These are phyloP conservation scores for Colinus virginianus DNA, from an alignment of 2,113 vertebrate species.

Conservation along the genomic window DNA sequence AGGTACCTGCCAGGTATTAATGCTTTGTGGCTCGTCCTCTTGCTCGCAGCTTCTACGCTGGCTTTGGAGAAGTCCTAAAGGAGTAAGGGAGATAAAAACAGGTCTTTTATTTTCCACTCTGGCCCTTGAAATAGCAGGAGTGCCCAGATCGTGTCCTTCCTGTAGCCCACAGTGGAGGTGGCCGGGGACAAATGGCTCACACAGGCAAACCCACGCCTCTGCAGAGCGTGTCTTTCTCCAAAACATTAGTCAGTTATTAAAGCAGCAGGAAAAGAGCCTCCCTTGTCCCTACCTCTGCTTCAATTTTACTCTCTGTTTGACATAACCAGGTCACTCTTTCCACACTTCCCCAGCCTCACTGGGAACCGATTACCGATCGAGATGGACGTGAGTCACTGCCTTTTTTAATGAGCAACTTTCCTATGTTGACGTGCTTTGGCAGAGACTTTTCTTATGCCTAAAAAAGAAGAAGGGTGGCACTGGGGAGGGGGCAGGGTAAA, in stretches of 20 bases:
- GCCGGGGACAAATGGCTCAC: accelerated
- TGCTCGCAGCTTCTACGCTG: neutral
- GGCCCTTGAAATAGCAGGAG: neutral
- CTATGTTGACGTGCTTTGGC: conserved; percentile 2
- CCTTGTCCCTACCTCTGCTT: conserved; percentile 16
- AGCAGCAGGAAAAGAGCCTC: conserved; percentile 15
- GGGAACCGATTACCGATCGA: neutral
- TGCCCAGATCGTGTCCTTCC: neutral
- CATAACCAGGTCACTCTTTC: conserved; percentile 67
- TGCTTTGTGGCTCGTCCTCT: accelerated
- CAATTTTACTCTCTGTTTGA: conserved; percentile 24
- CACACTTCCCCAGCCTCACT: conserved; percentile 29
- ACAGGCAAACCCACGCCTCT: accelerated
- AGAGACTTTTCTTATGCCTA: neutral
- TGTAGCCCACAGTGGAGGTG: neutral
- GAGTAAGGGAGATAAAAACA: neutral
- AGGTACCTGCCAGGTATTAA: neutral
- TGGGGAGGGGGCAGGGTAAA: neutral
- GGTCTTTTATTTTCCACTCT: neutral
- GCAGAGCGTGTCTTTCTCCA: neutral
- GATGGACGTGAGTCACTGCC: conserved; percentile 45
- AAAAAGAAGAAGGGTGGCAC: conserved; percentile 33
- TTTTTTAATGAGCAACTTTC: neutral
- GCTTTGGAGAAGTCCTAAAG: neutral
- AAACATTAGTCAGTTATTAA: neutral